Base-by-base conservation (phyloP, 2,113 vertebrate genomes). In the Muntiacus muntjak region DNA sequence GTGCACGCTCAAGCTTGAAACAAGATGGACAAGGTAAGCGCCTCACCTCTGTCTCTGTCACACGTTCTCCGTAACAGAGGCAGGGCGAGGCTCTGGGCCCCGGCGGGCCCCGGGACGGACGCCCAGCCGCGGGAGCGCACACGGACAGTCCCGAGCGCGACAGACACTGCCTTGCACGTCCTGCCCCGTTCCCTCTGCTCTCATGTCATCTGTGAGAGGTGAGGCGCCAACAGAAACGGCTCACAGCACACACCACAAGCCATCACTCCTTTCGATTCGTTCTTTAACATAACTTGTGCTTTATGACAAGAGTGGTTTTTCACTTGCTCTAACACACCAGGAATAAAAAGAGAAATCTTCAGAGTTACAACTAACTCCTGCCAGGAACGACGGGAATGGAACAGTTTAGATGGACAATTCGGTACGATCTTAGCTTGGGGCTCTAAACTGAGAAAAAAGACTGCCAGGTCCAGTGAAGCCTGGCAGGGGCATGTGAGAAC, bases 61-160 rank as follows among this genome's bases (percentile, higher is more conserved):
- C 33, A 1, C 13, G 13, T 3, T 4, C 13, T 0, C 25, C 3
- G 7, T 1, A 8, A 78, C 71, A 15, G 25, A 4, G 74, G 40
- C 40, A 45, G n/a, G 45, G 47, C 3, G 15, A 88, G 86, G 23
- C 3, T 36, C 9, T 17, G 33, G 47, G n/a, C 33, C 60, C 17
- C 50, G 9, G 28, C 13, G 6, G 3, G 4, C 4, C 2, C 45
- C 2, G 14, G 6, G 16, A 33, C 33, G 8, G 7, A 6, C 0
- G 33, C 9, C 17, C 13, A 47, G 43, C 82, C 58, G 43, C 12
- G 19, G 25, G 6, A 28, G 11, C n/a, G 0, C 1, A 25, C 45
- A 45, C 13, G 45, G 25, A 45, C 74, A 2, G 2, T 9, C 15
- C 2, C 14, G 45, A 45, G 19, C 2, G 2, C 28, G 5, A n/a